Evolutionary conservation across 2,888 invertebrate species (phyloP), one percentile per base, ranked within the genome.

Genomic region (Venusia cambrica): DNA sequence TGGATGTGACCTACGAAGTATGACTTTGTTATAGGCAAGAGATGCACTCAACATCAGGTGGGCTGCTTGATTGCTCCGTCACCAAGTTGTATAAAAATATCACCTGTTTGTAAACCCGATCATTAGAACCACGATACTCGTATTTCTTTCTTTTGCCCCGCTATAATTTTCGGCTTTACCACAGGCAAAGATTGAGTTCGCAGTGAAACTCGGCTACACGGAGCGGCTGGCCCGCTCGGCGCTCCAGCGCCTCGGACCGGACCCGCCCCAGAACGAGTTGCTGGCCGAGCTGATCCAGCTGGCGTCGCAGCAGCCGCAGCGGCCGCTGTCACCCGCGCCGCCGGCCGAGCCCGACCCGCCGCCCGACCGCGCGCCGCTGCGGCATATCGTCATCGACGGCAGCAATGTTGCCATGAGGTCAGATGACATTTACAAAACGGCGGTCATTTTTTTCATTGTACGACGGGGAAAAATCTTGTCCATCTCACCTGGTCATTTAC

Each of bases 341-440:
- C 70, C 69, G 13, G 46, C 57, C 0, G 79, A 76, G 35, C 75
- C 73, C 3, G 74, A 78, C 37, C 67, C 70, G 14, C 65, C 76
- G 3, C 64, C 76, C 1, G 87, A 87, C 13, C 57, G 77, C 1
- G 80, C 79, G 6, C 72, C 76, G 15, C 76, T 93, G 5, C 80
- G 96, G 38, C 93, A 94, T 35, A 92, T 97, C 45, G 96, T 97
- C 47, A 94, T 97, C 43, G 97, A 97, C 73, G 97, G 97, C 57
- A 96, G 96, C 74, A 97, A 97, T 73, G 95, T 97, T 8, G 97
- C 97, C 16, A 95, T 97, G 94, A 94, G 93, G 94, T 94, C 70
- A 33, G 6, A 37, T 37, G 39, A 39, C n/a, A n/a, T n/a, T n/a
- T 31, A 24, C 27, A 9, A 16, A 6, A 5, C n/a, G 1, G 2